Base-by-base conservation (phyloP, 1,140 invertebrate genomes). In the Drosophila nannoptera region DNA sequence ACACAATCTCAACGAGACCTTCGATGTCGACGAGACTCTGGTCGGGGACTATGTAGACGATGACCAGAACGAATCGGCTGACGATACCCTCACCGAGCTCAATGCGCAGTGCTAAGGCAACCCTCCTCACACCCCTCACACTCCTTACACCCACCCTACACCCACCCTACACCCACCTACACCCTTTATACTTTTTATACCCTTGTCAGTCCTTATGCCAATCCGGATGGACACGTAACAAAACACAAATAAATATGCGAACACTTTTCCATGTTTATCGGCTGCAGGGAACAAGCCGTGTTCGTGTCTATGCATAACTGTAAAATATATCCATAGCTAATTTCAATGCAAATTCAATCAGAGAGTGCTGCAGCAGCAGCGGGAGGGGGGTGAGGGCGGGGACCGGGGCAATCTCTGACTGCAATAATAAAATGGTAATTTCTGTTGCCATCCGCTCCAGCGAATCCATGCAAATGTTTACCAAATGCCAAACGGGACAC, bases 391-490 rank as follows among this genome's bases (percentile, higher is more conserved):
- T 9, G 11, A 12, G 1, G n/a, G 36, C 36, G 12, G 38, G 11
- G 5, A 4, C 11, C 5, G 38, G n/a, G 14, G n/a, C 40, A 42
- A 4, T 4, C 12, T 7, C 40, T 46, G 73, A 60, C 73, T 80
- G 80, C 76, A 84, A 84, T 84, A 84, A 84, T 84, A 84, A 84
- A 84, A 84, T 84, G 80, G 80, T 84, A 84, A 84, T 84, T 84
- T 84, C 80, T 43, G 40, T 43, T 43, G 40, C 40, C 40, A n/a
- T 14, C 67, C 32, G 31, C 62, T 66, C 43, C 66, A 48, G 36
- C 58, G 52, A 70, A 52, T 74, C 67, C 72, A 75, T 76, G 86
- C 80, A 84, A 84, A 83, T 84, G 75, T 46, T 83, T 83, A 73
- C 80, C 78, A 78, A 76, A 64, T 73, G 80, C 75, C 72, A 73